phyloP scores from a whole-genome alignment of 2,888 invertebrate genomes.

The Limnephilus marmoratus region DNA sequence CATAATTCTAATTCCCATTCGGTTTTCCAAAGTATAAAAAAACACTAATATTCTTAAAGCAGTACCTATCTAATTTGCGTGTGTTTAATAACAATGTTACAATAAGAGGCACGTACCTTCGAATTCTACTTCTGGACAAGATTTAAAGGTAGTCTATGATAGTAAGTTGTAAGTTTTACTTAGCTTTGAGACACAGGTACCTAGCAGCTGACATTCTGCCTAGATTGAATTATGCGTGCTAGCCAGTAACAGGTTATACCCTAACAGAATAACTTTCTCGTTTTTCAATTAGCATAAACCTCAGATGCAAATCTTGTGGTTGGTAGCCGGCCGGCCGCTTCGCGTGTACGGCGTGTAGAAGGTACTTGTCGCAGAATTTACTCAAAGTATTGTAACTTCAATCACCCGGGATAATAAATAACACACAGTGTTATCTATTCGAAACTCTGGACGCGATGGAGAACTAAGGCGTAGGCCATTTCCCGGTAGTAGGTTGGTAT shows the following conservation, averaged over 20 bases:
- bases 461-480: neutral
- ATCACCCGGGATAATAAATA: neutral
- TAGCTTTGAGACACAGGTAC: neutral
- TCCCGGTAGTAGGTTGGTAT: neutral
- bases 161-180: neutral
- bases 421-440: neutral
- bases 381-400: neutral
- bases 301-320: neutral
- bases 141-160: neutral
- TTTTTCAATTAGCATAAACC: neutral
- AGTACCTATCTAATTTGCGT: too few species aligned
- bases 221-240: too few species aligned
- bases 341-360: neutral
- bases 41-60: too few species aligned
- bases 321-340: neutral
- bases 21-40: too few species aligned
- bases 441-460: neutral
- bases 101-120: too few species aligned
- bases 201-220: neutral
- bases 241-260: neutral
- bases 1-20: too few species aligned
- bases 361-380: neutral
- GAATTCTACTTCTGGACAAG: neutral
- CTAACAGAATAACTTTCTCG: neutral
- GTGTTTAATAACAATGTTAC: too few species aligned